Percentiles rank a stretch among this genome's conserved stretches.
These are phyloP conservation scores for Enteromius thamalakanensis DNA, from an alignment of 2,797 vertebrate species.

Conservation along the genomic window DNA sequence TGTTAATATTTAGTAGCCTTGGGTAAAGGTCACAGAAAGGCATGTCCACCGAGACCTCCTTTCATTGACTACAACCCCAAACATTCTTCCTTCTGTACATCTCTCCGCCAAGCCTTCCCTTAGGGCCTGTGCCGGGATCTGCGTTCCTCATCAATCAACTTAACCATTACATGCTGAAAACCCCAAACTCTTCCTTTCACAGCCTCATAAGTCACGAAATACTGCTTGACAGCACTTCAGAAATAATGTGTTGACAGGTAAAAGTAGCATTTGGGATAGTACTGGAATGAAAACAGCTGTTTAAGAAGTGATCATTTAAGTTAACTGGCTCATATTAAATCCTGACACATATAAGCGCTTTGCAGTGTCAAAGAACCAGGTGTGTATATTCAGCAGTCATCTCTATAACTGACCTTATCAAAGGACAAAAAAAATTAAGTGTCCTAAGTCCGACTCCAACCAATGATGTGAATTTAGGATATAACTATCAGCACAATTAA, in stretches of 20 bases:
- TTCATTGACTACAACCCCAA: slow-evolving; percentile 32
- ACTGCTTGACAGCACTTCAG: slow-evolving; percentile 8
- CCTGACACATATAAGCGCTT: neutral
- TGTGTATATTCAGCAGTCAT: neutral
- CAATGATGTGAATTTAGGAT: neutral
- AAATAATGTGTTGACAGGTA: slow-evolving; percentile 12
- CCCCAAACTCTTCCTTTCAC: slow-evolving; percentile 21
- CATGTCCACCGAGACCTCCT: slow-evolving; percentile 30
- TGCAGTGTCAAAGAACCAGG: slow-evolving; percentile 8
- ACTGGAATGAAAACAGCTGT: slow-evolving; percentile 35
- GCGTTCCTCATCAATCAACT: slow-evolving; percentile 38
- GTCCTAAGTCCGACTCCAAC: neutral
- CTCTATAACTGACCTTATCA: neutral
- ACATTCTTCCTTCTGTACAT: slow-evolving; percentile 37
- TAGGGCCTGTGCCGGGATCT: slow-evolving; percentile 21
- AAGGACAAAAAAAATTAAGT: neutral
- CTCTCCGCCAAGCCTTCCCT: slow-evolving; percentile 27
- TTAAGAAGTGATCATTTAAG: neutral
- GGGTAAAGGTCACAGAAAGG: slow-evolving; percentile 12
- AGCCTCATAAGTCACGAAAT: slow-evolving; percentile 16
- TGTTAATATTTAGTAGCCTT: slow-evolving; percentile 2
- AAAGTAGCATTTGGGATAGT: slow-evolving; percentile 15
- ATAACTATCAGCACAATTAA: neutral
- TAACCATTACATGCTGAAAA: slow-evolving; percentile 32
- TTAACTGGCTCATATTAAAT: neutral